Evolutionary conservation across 1,140 invertebrate genomes (phyloP), one percentile per base, ranked within the genome.

Genomic region (Trichonephila inaurata): DNA sequence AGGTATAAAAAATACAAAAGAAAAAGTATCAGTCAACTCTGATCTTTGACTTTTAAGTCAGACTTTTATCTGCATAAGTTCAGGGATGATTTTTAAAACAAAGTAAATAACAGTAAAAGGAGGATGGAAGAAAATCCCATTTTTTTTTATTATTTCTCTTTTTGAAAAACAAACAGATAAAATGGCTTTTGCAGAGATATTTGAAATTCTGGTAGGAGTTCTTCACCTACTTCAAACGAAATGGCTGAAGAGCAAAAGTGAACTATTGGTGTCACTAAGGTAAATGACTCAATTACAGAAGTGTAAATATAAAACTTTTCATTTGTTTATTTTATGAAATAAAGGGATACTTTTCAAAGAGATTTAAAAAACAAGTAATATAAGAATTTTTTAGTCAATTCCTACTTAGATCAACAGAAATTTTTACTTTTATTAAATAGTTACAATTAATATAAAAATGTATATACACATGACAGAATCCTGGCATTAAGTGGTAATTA

Each of bases 251-350:
- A 14, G n/a, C 6, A 24, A 12, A n/a, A 24, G 21, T 7, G 7
- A 24, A 7, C 21, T 24, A 69, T 69, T 66, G 12, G 19, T n/a
- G 64, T 66, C n/a, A 8, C 21, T 18, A 10, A n/a, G 18, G n/a
- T 66, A 66, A n/a, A n/a, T n/a, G 64, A n/a, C n/a, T n/a, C 64
- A 66, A 66, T 66, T 66, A 66, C n/a, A n/a, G 64, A 66, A 66
- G 19, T 66, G n/a, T 0, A 66, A n/a, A 21, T 66, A 19, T 24
- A 8, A 18, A n/a, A 66, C n/a, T 16, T n/a, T 24, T 66, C 4
- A n/a, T 66, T 6, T 5, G 64, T 21, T n/a, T 7, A 66, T n/a
- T 66, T 21, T 66, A n/a, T n/a, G 7, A n/a, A 66, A 66, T n/a
- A 66, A n/a, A 16, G 21, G 60, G 12, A 16, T 61, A 6, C n/a